Evolutionary conservation across 2,113 vertebrate species (phyloP), one percentile per base, ranked within the genome.

Genomic region (Nothobranchius furzeri): DNA sequence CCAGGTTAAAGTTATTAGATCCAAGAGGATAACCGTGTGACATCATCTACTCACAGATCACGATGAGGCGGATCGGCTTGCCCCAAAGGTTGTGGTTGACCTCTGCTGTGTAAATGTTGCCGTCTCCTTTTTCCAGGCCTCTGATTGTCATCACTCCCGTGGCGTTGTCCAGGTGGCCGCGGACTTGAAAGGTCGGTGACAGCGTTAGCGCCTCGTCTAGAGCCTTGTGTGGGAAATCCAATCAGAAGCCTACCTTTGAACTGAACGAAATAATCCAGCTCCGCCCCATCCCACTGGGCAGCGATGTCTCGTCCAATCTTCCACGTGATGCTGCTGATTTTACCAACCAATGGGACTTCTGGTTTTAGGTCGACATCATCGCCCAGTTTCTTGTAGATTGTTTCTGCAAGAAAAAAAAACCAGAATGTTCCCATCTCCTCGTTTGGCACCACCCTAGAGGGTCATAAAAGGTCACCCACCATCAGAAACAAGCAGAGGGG

Each of bases 141-240:
- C 0, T 63, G 73, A 90, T 70, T 1, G 64, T 88, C 73, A 89
- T 3, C 43, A 12, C 83, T 63, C 81, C 89, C 0, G 0, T 88
- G 0, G 20, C 3, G 3, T 0, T 46, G 55, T 85, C 12, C 42
- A 90, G 71, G 2, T 0, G 0, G 0, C 40, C 12, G 0, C 62
- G 79, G 0, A 0, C 85, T 90, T 30, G 1, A 30, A 30, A 30
- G 30, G 6, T 1, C 40, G 57, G 66, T 8, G 61, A 59, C 0
- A 12, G 1, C 0, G 0, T 70, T 9, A 68, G 13, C 25, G 12
- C 52, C 37, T 12, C 6, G 37, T 4, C 10, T 14, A 15, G 12
- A 2, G 53, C 30, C 30, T 30, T 30, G 30, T 30, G 30, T 30
- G 43, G 25, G 12, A n/a, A 7, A 42, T 12, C 9, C 7, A 6